Base-by-base conservation (phyloP, 2,113 vertebrate genomes). In the Pionites leucogaster region DNA sequence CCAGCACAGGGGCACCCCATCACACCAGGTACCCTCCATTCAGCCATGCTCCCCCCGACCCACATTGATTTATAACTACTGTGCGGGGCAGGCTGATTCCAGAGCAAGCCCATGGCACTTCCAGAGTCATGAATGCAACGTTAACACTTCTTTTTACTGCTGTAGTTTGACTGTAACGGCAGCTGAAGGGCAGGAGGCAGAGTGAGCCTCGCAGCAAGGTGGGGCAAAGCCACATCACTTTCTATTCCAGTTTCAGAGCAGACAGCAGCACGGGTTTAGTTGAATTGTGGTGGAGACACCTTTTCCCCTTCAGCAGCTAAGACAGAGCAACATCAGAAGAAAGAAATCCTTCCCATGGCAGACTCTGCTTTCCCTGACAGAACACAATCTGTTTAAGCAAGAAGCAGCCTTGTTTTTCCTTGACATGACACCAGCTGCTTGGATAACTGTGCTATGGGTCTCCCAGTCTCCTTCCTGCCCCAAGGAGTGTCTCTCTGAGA, bases 401-500 rank as follows among this genome's bases (percentile, higher is more conserved):
- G 64, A 62, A 57, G 68, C 35, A 78, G 69, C 72, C 15, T 39
- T 60, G 64, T 9, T 68, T 97, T 84, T 62, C 42, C 77, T 79
- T 76, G 85, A 91, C 83, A 33, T 18, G 44, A 82, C 65, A 57
- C 19, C 17, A 47, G 71, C 55, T 60, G 76, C 86, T 94, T 52
- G 55, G 81, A 67, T 52, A 96, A 95, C 93, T 65, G 65, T 41
- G 59, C 67, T 41, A 17, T 3, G 8, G 74, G 77, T 82, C 84
- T 87, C 53, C 46, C 69, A 68, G 89, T n/a, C 93, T 92, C 87
- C 89, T 72, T 93, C 82, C 81, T 10, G 37, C 60, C 89, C 74
- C 82, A 86, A 95, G 87, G 70, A 94, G 70, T 27, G 92, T 90
- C 87, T 93, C 93, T 31, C 65, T 44, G 18, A 80, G 52, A 91